A percentile compares a stretch with the other conserved stretches of the same genome.
Conservation (phyloP, 2,113 vertebrate genomes). For the Colistium nudipinnis region DNA sequence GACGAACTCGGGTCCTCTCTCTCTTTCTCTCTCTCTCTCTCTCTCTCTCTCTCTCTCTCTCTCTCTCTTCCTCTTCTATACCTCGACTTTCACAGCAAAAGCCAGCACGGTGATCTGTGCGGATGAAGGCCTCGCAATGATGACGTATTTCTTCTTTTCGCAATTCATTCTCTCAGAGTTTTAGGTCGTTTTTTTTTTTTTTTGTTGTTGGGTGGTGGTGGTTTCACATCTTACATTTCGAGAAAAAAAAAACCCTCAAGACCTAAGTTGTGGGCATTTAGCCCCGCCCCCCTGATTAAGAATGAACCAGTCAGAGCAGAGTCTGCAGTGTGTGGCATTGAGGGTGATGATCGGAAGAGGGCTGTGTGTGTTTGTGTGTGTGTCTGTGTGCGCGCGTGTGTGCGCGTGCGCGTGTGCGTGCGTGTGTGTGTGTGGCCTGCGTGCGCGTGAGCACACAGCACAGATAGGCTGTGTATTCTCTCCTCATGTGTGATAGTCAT, state of each 20-base stretch:
- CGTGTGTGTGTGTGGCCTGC: constrained; percentile 23
- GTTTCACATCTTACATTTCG: constrained; percentile 3
- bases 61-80: background rate
- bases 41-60: background rate
- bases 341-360: constrained; percentile 63
- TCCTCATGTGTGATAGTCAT: constrained; percentile 80
- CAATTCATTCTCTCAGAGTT: background rate
- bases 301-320: constrained; percentile 63
- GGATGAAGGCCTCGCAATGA: background rate
- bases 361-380: constrained; percentile 18
- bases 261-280: constrained; percentile 28
- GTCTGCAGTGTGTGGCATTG: constrained; percentile 68
- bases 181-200: background rate
- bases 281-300: constrained; percentile 35
- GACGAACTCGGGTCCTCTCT: constrained; percentile 4
- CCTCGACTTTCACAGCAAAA: background rate
- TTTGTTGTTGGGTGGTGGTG: background rate
- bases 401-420: constrained; percentile 40
- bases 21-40: background rate
- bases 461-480: constrained; percentile 57
- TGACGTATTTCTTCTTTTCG: background rate
- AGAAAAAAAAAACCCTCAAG: constrained; percentile 26
- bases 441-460: too few relatives aligned
- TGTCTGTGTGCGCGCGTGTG: constrained; percentile 19
- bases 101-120: background rate